These are phyloP conservation scores for Dinomys branickii DNA, from an alignment of 2,113 vertebrate species.

Conservation along the genomic window DNA sequence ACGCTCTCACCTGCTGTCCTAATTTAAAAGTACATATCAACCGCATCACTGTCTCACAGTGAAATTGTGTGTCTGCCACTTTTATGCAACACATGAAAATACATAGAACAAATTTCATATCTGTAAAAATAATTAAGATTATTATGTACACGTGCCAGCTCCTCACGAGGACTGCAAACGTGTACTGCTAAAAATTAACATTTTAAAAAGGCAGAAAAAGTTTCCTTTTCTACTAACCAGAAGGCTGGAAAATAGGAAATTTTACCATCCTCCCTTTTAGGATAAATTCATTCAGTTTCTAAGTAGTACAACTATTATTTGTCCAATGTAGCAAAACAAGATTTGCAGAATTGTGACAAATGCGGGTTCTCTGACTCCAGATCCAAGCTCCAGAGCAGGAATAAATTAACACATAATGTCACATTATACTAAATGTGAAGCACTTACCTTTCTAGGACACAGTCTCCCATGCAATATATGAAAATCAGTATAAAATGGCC, in stretches of 20 bases:
- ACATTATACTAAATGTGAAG: not conserved
- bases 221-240: not conserved
- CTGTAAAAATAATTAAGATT: not conserved
- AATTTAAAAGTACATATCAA: not conserved
- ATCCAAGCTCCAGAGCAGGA: not conserved
- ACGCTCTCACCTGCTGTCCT: not conserved
- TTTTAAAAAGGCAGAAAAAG: not conserved
- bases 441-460: not conserved
- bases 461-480: not conserved
- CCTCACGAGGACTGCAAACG: not conserved
- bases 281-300: not conserved
- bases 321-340: not conserved
- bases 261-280: not conserved
- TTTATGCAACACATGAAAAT: not conserved
- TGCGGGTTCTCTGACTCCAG: not conserved
- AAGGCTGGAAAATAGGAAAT: not conserved
- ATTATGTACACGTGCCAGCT: not conserved
- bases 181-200: not conserved
- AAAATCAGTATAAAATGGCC: not conserved
- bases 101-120: not conserved
- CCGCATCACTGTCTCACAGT: not conserved
- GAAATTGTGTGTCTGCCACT: not conserved
- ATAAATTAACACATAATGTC: constrained; percentile 35
- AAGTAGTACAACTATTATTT: not conserved
- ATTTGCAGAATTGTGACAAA: constrained; percentile 1